These are phyloP conservation scores for Eulemur albifrons DNA, from an alignment of 2,797 vertebrate species.

Conservation along the genomic window DNA sequence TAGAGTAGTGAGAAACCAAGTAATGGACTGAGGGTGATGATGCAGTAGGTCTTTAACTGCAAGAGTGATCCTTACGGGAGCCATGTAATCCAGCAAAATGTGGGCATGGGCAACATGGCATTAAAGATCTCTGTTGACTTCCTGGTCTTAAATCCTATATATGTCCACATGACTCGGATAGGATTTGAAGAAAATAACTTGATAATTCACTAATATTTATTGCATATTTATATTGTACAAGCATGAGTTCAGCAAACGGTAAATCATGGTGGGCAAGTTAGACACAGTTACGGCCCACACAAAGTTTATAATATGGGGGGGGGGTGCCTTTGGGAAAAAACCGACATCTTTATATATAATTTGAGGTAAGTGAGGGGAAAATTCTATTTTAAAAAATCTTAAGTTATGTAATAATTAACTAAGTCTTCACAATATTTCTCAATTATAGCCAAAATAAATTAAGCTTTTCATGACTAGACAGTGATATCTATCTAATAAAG, in stretches of 20 bases:
- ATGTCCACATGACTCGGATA: fast-evolving
- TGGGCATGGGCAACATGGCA: background rate
- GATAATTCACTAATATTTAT: background rate
- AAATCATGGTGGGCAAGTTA: background rate
- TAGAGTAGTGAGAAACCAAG: background rate
- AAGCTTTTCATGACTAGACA: background rate
- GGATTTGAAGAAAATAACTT: background rate
- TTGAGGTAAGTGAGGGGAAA: background rate
- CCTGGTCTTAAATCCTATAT: background rate
- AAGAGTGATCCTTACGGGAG: background rate
- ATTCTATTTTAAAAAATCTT: background rate
- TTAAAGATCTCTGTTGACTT: background rate
- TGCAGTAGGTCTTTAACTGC: background rate
- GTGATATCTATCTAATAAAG: background rate
- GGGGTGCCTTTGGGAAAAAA: background rate
- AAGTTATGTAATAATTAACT: background rate
- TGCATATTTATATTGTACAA: background rate
- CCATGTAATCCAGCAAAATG: background rate
- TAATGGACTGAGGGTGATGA: background rate
- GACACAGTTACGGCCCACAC: background rate
- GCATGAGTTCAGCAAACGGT: background rate
- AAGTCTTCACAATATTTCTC: background rate
- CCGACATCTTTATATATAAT: background rate
- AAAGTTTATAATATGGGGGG: background rate
- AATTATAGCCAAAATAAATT: background rate